phyloP scores from a whole-genome alignment of 2,888 invertebrate species.

The Spodoptera exigua region DNA sequence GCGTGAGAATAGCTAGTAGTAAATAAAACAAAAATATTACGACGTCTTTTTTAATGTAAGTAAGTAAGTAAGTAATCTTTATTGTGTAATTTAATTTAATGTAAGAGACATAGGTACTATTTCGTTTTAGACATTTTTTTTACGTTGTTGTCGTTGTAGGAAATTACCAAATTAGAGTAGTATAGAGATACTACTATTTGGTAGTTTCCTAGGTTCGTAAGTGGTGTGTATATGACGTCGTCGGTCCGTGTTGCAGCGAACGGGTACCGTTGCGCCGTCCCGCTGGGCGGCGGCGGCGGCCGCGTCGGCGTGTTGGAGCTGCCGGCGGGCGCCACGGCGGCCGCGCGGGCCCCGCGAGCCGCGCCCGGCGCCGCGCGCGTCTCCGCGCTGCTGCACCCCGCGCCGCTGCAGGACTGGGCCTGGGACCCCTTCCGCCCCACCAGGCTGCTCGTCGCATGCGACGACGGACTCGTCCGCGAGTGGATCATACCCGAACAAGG shows the following conservation, averaged over 20 bases:
- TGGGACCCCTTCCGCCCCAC: constrained; percentile 97
- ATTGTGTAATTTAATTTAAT: too few species aligned
- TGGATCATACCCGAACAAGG: constrained; percentile 94
- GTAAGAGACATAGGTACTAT: too few species aligned
- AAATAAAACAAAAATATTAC: too few species aligned
- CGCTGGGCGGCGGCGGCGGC: constrained; percentile 96
- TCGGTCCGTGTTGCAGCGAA: constrained; percentile 93
- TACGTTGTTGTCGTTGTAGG: too few species aligned
- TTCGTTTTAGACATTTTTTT: too few species aligned
- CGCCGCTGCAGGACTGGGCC: constrained; percentile 96
- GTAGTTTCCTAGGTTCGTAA: too few species aligned
- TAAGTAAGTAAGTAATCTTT: too few species aligned
- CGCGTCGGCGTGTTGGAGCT: constrained; percentile 94
- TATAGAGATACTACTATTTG: too few species aligned
- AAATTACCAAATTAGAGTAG: too few species aligned
- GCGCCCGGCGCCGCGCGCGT: constrained; percentile 93
- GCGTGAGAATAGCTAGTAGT: too few species aligned
- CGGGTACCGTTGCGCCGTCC: constrained; percentile 95
- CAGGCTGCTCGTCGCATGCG: constrained; percentile 95
- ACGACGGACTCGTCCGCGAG: constrained; percentile 94
- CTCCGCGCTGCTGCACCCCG: constrained; percentile 97
- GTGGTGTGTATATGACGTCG: too few species aligned
- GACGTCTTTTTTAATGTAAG: too few species aligned
- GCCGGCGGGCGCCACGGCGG: constrained; percentile 77
- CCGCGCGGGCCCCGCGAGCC: constrained; percentile 89